Conservation (phyloP, 30 jellyfish, hydroid and myxozoan species). For the Aurelia sp. region DNA sequence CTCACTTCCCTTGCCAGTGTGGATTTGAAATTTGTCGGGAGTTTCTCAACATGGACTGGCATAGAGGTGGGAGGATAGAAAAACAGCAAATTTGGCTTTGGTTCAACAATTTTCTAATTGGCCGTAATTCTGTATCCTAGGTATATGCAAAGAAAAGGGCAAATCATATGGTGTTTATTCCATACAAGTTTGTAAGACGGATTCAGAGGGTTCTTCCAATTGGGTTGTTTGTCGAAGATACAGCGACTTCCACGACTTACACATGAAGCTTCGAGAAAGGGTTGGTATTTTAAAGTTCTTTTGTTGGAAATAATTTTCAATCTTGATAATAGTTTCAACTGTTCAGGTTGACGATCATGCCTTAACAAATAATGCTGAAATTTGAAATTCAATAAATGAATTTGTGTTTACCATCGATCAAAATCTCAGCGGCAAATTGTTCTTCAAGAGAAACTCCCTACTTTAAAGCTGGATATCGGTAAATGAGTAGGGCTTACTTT, state of each 20-base stretch:
- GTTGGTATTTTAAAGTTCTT: not conserved
- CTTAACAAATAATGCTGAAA: too few relatives aligned
- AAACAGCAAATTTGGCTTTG: too few relatives aligned
- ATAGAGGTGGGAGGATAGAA: too few relatives aligned
- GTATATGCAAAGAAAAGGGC: constrained; percentile 75
- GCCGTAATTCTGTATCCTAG: constrained; percentile 11
- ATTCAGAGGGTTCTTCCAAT: constrained; percentile 85
- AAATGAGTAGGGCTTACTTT: too few relatives aligned
- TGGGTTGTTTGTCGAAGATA: constrained; percentile 95
- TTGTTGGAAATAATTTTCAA: not conserved
- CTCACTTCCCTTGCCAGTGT: too few relatives aligned
- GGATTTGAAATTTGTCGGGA: too few relatives aligned
- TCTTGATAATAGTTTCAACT: not conserved
- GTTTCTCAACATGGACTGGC: too few relatives aligned
- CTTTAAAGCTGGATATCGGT: too few relatives aligned
- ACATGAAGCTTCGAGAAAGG: constrained; percentile 91
- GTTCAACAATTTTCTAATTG: too few relatives aligned
- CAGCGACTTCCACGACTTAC: constrained; percentile 96
- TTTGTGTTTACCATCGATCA: not conserved
- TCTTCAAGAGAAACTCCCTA: not conserved
- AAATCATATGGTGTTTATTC: constrained; percentile 89
- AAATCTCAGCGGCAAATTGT: not conserved
- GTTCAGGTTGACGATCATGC: too few relatives aligned
- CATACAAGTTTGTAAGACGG: constrained; percentile 95
- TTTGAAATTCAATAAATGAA: not conserved